Base-by-base conservation (phyloP, 2,797 vertebrate species). In the Sphaeramia orbicularis region DNA sequence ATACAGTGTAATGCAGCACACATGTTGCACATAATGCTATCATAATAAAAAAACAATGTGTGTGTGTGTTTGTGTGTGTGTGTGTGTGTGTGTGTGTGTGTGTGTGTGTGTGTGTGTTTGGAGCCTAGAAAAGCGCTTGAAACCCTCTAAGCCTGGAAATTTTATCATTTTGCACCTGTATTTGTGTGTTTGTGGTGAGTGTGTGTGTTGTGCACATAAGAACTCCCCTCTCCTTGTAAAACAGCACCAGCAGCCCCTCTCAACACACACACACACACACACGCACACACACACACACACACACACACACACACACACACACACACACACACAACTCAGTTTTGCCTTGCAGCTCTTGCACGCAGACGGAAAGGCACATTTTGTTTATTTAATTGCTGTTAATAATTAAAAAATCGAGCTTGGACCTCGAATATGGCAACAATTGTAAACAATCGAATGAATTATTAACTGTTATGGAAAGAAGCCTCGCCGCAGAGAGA, bases 301-400 rank as follows among this genome's bases (percentile, higher is more conserved):
- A 12, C 41, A 24, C 62, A 27, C 70, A 35, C 70, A 13, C 63
- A 11, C 70, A 30, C 57, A 30, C 71, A 53, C 60, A 56, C 69
- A 24, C 60, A 44, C 69, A 37, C 67, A 32, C 51, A 51, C 65
- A 18, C 58, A n/a, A 21, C 19, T 21, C 24, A 56, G 54, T 66
- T 69, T 69, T 73, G 67, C 74, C 72, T 54, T 52, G 64, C 71
- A 78, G 81, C 54, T 67, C 65, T 18, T 27, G 56, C 57, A 65
- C 64, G 65, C 80, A 76, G 56, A 82, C 75, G 36, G 58, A 56
- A 35, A 67, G 74, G 70, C 77, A 81, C 76, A 74, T 84, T 85
- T 86, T 81, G 77, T 88, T 83, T 71, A 89, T 88, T 91, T 85
- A 84, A 89, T 89, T 84, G 70, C 65, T 83, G 76, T 91, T 88